These are phyloP conservation scores for Rhamphomyia laevipes DNA, from an alignment of 2,888 invertebrate species.

Conservation along the genomic window DNA sequence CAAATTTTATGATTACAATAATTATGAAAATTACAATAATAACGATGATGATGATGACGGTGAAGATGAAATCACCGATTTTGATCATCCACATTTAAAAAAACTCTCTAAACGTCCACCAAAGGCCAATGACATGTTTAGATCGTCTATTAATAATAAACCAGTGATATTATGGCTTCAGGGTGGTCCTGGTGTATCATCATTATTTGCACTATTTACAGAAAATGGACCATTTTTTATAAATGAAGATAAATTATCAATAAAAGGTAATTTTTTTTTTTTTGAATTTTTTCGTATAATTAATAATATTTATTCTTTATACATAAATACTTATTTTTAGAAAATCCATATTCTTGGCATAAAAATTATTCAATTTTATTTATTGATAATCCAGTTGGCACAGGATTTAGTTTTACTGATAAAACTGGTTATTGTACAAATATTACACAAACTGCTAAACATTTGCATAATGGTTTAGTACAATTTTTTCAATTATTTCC, in stretches of 20 bases:
- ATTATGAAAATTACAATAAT: background rate
- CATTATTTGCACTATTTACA: conserved; percentile 66
- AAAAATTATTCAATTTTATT: conserved; percentile 61
- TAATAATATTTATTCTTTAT: background rate
- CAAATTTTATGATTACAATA: conserved; percentile 22
- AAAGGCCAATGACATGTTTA: conserved; percentile 36
- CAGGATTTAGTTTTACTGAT: conserved; percentile 83
- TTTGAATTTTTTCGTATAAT: conserved; percentile 7
- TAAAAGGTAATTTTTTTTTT: conserved; percentile 63
- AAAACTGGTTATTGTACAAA: conserved; percentile 64
- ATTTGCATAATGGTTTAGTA: conserved; percentile 60
- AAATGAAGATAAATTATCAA: conserved; percentile 40
- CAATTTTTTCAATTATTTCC: conserved; percentile 82
- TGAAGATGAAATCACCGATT: conserved; percentile 24
- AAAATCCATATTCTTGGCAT: conserved; percentile 55
- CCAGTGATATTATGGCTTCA: conserved; percentile 76
- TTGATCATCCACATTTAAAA: conserved; percentile 34
- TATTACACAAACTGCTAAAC: conserved; percentile 66
- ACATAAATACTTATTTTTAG: conserved; percentile 37
- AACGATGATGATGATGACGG: conserved; percentile 38
- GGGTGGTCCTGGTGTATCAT: conserved; percentile 74
- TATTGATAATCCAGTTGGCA: conserved; percentile 88
- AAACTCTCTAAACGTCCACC: conserved; percentile 45
- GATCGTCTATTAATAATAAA: conserved; percentile 22
- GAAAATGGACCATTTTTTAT: conserved; percentile 71